Base-by-base conservation (phyloP, 1,140 invertebrate genomes). In the Subanguina moxae region DNA sequence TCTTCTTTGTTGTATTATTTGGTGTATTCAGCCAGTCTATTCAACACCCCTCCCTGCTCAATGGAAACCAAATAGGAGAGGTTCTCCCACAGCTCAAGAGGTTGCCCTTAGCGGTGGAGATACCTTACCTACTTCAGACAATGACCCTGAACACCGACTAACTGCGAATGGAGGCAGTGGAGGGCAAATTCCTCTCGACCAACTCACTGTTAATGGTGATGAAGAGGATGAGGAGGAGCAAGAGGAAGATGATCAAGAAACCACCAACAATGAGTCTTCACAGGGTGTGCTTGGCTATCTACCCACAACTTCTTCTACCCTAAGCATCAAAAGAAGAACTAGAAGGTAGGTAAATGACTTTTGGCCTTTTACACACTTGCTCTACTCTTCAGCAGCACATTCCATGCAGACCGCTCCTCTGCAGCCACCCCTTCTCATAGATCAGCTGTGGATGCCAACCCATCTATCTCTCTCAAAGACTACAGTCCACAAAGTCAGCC, bases 1-100 rank as follows among this genome's bases (percentile, higher is more conserved):
- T n/a, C 11, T 11, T 45, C n/a, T 45, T 45, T 45, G 43, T 45
- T 45, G 43, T n/a, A 45, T n/a, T 45, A 13, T 45, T 45, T 45
- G n/a, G n/a, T n/a, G 11, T 45, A 13, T 45, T 13, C 43, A 45
- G 43, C 43, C 11, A 45, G 43, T 45, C 11, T 45, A 45, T 45
- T 45, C 43, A 45, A 45, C 43, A 45, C 11, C 43, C 43, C 43
- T 13, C n/a, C 11, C 43, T 45, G 11, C 11, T n/a, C 43, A 45
- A 45, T 45, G 43, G 43, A 45, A 45, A n/a, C 43, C 43, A 45
- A 45, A 45, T n/a, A n/a, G 43, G n/a, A 45, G n/a, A n/a, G 43
- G 43, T n/a, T 45, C 43, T 45, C 43, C 43, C n/a, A 45, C 11
- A 13, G 43, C 43, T 45, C 43, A 45, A 45, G 43, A 45, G n/a